Conservation (phyloP, 2,888 invertebrate species). For the Drosophila incognita region DNA sequence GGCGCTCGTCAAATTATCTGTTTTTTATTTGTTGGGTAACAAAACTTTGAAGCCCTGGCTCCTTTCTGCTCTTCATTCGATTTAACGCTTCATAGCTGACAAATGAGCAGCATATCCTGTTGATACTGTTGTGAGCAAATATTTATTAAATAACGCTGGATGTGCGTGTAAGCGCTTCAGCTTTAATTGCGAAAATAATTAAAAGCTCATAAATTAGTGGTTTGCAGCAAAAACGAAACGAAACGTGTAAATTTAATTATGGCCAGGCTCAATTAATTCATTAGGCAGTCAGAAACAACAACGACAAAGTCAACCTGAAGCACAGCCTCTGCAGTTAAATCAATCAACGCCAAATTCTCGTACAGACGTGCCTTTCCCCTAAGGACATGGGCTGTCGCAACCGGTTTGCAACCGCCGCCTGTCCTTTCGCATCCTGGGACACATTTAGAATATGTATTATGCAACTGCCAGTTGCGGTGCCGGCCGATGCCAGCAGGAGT, state of each 20-base stretch:
- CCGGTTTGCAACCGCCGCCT: constrained; percentile 53
- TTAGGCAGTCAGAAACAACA: constrained; percentile 46
- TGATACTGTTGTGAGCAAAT: constrained; percentile 72
- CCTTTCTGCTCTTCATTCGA: constrained; percentile 36
- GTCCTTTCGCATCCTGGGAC: constrained; percentile 42
- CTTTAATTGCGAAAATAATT: constrained; percentile 77
- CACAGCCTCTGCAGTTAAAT: constrained; percentile 63
- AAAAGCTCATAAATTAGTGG: constrained; percentile 76
- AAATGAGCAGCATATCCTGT: constrained; percentile 79
- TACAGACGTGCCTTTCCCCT: constrained; percentile 51
- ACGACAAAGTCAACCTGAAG: constrained; percentile 20
- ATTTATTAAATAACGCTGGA: constrained; percentile 50
- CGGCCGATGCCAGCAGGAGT: constrained; percentile 24
- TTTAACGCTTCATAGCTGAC: constrained; percentile 70
- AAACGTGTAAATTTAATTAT: constrained; percentile 78
- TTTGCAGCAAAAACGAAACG: constrained; percentile 37
- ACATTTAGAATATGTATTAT: constrained; percentile 75
- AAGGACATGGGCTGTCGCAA: constrained; percentile 62
- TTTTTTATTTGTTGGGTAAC: constrained; percentile 30
- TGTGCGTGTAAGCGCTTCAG: constrained; percentile 50
- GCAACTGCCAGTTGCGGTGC: constrained; percentile 40
- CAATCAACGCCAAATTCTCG: constrained; percentile 78
- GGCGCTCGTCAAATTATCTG: constrained; percentile 38
- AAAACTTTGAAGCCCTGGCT: constrained; percentile 11
- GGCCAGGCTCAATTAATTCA: constrained; percentile 74